A percentile compares a stretch with the other conserved stretches of the same genome.
Conservation (phyloP, 53 echinoderm and acorn worm species). For the Pentamera pediparva region DNA sequence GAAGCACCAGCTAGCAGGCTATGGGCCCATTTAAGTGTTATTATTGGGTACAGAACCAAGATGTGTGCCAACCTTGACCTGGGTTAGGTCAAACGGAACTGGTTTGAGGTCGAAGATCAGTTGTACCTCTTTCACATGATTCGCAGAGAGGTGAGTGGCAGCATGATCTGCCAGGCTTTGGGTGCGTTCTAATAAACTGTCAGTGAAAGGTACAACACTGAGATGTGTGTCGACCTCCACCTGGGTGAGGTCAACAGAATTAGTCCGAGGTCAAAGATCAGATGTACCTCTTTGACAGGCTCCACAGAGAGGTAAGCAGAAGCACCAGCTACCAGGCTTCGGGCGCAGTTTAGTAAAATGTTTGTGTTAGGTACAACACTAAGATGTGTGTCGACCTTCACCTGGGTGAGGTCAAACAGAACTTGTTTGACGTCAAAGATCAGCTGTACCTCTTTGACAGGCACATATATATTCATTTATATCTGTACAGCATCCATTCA, state of each 20-base stretch:
- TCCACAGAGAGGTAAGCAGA: constrained; percentile 71
- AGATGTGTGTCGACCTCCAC: constrained; percentile 69
- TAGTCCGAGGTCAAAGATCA: constrained; percentile 73
- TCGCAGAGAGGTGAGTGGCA: constrained; percentile 53
- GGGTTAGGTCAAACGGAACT: constrained; percentile 75
- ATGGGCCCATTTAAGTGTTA: too few relatives aligned
- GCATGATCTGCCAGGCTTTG: not conserved
- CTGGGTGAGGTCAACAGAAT: constrained; percentile 75
- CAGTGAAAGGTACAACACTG: too few relatives aligned
- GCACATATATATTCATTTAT: too few relatives aligned
- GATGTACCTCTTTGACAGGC: constrained; percentile 75
- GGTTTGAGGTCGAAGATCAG: constrained; percentile 62
- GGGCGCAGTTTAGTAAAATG: too few relatives aligned
- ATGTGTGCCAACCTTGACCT: constrained; percentile 65
- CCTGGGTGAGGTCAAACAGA: constrained; percentile 79
- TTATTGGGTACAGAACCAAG: constrained; percentile 70
- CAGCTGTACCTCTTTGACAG: constrained; percentile 75
- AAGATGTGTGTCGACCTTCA: constrained; percentile 68
- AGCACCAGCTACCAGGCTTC: not conserved
- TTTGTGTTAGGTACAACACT: too few relatives aligned
- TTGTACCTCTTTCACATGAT: constrained; percentile 73
- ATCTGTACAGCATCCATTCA: constrained; percentile 77
- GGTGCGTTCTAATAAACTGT: too few relatives aligned
- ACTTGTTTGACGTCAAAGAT: constrained; percentile 69
- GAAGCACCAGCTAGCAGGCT: too few relatives aligned